Base-by-base conservation (phyloP, 2,113 vertebrate species). In the Solea solea region DNA sequence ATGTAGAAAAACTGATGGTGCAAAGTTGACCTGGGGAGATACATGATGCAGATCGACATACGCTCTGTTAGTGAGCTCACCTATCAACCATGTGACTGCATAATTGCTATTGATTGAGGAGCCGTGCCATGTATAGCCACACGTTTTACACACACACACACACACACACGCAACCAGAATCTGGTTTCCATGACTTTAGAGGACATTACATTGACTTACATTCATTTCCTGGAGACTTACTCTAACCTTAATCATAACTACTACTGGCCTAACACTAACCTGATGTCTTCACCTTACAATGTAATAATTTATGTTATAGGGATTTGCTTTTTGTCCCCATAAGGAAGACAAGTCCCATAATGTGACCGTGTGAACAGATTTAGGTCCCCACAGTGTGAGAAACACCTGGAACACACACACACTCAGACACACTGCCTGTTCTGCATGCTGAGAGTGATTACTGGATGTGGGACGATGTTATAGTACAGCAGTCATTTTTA, bases 61-160 rank as follows among this genome's bases (percentile, higher is more conserved):
- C 49, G 52, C 72, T 52, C 52, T 39, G 60, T 60, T 59, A 62
- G 56, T 34, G 64, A 75, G 60, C 52, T 72, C 78, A 40, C 45
- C 77, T 72, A 65, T 81, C 77, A 79, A 46, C 53, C 21, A 63
- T 55, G 56, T 58, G 72, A 56, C 62, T 82, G 46, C 0, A 72
- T 89, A 89, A 91, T 88, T 88, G 68, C 65, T 86, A 88, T 89
- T 80, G 89, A 92, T 90, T 78, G 80, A 80, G 57, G 52, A 73
- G 51, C 40, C 44, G 51, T 34, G 34, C 34, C 34, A 2, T 63
- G 28, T 56, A 58, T 13, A 66, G 34, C 14, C 58, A 58, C 48
- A 66, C 28, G 15, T n/a, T 39, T 2, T 56, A 15, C 13, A 56
- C 7, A 56, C 54, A 55, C 53, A 55, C 53, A 76, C 52, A 62